phyloP scores from a whole-genome alignment of 1,140 invertebrate genomes.

The Drosophila micromelanica region DNA sequence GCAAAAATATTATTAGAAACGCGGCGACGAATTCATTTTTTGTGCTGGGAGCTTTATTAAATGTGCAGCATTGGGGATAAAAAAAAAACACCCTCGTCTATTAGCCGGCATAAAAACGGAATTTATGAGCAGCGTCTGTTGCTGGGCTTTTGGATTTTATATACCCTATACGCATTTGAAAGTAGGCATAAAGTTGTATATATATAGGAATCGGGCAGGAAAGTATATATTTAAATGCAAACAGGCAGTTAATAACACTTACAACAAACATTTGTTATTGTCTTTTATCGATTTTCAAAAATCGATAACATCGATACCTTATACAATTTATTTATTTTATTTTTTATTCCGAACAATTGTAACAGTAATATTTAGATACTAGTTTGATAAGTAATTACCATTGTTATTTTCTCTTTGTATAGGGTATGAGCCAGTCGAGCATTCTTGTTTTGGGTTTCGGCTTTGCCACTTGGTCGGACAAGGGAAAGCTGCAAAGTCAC shows the following conservation, averaged over 20 bases:
- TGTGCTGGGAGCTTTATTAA: slow-evolving; percentile 30
- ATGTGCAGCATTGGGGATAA: slow-evolving; percentile 3
- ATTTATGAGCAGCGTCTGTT: slow-evolving; percentile 56
- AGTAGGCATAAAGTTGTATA: background rate
- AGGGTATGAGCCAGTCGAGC: background rate
- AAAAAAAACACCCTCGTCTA: no score
- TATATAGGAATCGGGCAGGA: no score
- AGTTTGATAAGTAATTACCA: no score
- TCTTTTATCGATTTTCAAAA: no score
- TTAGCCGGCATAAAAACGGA: slow-evolving; percentile 31
- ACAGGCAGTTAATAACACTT: no score
- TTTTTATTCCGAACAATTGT: no score
- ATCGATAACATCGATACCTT: no score
- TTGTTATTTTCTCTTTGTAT: no score
- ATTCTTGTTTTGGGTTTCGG: slow-evolving; percentile 1
- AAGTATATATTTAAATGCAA: background rate
- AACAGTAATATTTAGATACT: no score
- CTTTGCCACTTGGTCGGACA: background rate
- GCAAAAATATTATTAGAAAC: slow-evolving; percentile 46
- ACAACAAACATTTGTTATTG: no score
- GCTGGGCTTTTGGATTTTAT: background rate
- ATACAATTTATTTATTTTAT: no score
- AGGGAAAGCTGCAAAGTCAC: slow-evolving; percentile 63
- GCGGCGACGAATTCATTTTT: no score
- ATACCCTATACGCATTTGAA: background rate